Conservation (phyloP, 2,113 vertebrate species). For the Cyphomyrus plagiostoma region DNA sequence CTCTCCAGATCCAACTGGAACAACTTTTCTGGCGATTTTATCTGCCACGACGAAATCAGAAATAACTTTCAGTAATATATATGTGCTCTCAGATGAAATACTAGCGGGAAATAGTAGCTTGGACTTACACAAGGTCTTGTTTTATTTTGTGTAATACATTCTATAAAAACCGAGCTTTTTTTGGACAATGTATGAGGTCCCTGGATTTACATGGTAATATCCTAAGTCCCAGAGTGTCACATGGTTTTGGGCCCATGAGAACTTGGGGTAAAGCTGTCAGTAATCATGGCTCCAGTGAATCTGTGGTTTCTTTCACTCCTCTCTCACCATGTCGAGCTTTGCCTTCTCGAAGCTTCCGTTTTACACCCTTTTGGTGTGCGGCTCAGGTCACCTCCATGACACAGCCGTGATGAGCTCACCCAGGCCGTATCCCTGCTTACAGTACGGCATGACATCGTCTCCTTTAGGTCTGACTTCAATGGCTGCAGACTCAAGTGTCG, state of each 20-base stretch:
- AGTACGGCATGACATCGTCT: neutral
- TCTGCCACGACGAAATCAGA: neutral
- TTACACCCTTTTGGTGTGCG: no score
- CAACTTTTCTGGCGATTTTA: neutral
- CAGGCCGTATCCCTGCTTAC: neutral
- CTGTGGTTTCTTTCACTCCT: neutral
- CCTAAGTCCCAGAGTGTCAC: neutral
- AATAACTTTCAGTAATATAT: slow-evolving; percentile 7
- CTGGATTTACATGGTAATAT: neutral
- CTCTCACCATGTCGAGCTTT: neutral
- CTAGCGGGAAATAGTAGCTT: neutral
- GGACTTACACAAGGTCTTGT: neutral
- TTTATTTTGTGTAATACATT: neutral
- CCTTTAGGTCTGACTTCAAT: neutral
- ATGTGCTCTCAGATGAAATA: neutral
- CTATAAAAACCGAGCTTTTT: neutral
- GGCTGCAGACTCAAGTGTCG: neutral
- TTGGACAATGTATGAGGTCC: neutral
- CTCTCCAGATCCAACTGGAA: slow-evolving; percentile 9
- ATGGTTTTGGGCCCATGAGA: neutral
- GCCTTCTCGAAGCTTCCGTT: neutral
- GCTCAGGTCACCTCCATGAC: neutral
- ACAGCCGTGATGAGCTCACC: neutral
- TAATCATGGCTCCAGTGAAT: neutral
- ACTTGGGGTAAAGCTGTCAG: neutral